Base-by-base conservation (phyloP, 2,797 vertebrate species). In the Enteromius anoplus region DNA sequence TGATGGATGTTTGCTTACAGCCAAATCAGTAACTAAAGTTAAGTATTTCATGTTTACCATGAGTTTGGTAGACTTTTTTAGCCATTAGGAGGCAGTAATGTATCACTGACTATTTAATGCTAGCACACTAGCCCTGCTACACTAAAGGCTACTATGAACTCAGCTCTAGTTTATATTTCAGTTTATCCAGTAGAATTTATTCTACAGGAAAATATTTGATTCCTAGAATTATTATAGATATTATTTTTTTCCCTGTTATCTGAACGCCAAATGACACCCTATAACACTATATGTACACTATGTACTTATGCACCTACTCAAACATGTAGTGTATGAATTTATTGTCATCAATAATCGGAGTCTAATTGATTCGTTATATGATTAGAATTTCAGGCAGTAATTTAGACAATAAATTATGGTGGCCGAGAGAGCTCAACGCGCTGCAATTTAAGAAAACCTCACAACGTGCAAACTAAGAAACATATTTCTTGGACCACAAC, bases 41-140 rank as follows among this genome's bases (percentile, higher is more conserved):
- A 10, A 12, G 60, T 8, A 5, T 45, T 62, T 26, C 29, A 53
- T 32, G 10, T 29, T 40, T 23, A 69, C 0, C 8, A 19, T 9
- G 14, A 37, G 21, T 72, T 66, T 65, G 21, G n/a, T 10, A 9
- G 37, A 40, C 37, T 40, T 42, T 45, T 51, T 58, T 71, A 19
- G 8, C 78, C 84, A 70, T 68, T 34, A 40, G 78, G 73, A 29
- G 75, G 86, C 78, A 83, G 86, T 62, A 49, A 49, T 21, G 78
- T 77, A 60, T n/a, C 26, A 80, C 5, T n/a, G n/a, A 37, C 37
- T 64, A 11, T 26, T n/a, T 66, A 66, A 49, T 42, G 34, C 60
- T 17, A 66, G 12, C 45, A 23, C 34, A 68, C 42, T 65, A 14
- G 4, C 75, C 29, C 19, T 75, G 3, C 37, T 40, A 40, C 32